phyloP scores from a whole-genome alignment of 2,797 vertebrate genomes.

The Amblyraja radiata region DNA sequence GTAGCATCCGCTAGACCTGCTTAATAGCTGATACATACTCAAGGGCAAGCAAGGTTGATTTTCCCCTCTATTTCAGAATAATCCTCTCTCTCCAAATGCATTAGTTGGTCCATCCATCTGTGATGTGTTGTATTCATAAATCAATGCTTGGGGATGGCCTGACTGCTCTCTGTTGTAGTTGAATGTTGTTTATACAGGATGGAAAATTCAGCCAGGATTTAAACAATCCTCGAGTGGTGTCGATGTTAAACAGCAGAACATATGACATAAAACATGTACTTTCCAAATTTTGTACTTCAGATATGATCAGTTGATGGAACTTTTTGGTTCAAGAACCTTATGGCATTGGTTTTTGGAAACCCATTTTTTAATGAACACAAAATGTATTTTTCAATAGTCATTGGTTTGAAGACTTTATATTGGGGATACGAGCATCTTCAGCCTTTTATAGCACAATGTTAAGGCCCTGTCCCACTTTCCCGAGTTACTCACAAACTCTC shows the following conservation, averaged over 20 bases:
- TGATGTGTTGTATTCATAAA: not conserved
- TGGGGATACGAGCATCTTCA: not conserved
- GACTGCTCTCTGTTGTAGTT: not conserved
- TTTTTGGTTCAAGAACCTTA: not conserved
- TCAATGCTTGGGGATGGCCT: not conserved
- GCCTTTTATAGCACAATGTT: not conserved
- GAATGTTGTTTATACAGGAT: not conserved
- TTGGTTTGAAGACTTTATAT: not conserved
- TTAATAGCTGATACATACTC: not conserved
- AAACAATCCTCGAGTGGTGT: not conserved
- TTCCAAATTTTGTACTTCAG: not conserved
- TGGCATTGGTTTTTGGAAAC: not conserved
- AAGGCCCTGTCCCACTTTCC: too few relatives aligned
- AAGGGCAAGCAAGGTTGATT: conserved; percentile 1
- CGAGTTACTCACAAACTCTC: too few relatives aligned
- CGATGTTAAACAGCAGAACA: not conserved
- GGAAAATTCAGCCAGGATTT: not conserved
- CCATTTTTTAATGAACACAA: not conserved
- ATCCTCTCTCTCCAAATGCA: not conserved
- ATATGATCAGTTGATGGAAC: not conserved
- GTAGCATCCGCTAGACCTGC: not conserved
- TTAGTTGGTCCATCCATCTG: not conserved
- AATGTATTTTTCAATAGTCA: not conserved
- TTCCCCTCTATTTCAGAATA: not conserved
- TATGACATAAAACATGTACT: not conserved